Conservation (phyloP, 64 coral and sea anemone genomes). For the Pocillopora damicornis region DNA sequence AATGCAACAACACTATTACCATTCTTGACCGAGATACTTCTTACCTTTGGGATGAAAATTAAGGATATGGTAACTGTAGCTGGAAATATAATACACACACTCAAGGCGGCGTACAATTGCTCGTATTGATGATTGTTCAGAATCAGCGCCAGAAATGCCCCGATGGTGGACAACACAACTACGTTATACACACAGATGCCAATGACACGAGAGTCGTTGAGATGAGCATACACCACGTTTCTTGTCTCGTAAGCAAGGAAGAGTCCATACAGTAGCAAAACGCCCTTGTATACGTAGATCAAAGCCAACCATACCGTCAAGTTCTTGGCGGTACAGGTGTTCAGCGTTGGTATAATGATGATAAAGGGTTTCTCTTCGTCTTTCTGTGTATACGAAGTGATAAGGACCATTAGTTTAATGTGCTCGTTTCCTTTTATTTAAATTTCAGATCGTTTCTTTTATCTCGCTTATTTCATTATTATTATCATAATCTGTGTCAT, state of each 20-base stretch:
- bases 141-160: slow-evolving; percentile 68
- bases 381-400: slow-evolving; percentile 21
- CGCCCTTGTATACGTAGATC: slow-evolving; percentile 86
- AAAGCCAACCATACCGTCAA: slow-evolving; percentile 71
- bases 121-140: slow-evolving; percentile 54
- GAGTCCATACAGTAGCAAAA: slow-evolving; percentile 89
- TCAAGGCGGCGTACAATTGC: slow-evolving; percentile 56
- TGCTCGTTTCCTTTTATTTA: too few species aligned
- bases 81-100: slow-evolving; percentile 84
- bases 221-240: slow-evolving; percentile 84
- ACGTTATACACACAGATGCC: slow-evolving; percentile 97
- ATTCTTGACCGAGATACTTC: neutral
- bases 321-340: slow-evolving; percentile 51
- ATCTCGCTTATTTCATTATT: too few species aligned
- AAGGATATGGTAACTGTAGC: slow-evolving; percentile 69
- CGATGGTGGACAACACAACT: slow-evolving; percentile 64
- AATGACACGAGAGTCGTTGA: slow-evolving; percentile 93
- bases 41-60: slow-evolving; percentile 94
- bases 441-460: too few species aligned
- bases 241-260: slow-evolving; percentile 94
- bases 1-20: neutral
- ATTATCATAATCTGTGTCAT: too few species aligned
- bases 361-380: slow-evolving; percentile 14
- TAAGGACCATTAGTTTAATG: neutral
- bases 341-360: slow-evolving; percentile 33